A percentile compares a stretch with the other conserved stretches of the same genome.
These are phyloP conservation scores for Acrobasis suavella DNA, from an alignment of 2,888 invertebrate species.

Conservation along the genomic window DNA sequence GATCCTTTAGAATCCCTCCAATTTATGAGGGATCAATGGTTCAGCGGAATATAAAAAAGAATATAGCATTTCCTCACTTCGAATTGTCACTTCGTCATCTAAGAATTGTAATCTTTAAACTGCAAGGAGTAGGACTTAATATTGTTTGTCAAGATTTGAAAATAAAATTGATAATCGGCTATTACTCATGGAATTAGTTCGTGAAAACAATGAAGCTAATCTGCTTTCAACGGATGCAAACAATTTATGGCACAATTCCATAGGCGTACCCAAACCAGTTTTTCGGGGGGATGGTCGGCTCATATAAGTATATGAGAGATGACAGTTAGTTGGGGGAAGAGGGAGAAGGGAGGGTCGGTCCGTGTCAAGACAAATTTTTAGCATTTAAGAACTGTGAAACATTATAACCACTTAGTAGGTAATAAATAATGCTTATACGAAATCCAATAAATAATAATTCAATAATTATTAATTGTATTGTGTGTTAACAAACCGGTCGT, in stretches of 20 bases:
- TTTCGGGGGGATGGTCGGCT: no score
- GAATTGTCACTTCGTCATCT: background rate
- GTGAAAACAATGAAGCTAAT: constrained; percentile 48
- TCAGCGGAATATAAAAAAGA: constrained; percentile 22
- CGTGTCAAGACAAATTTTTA: no score
- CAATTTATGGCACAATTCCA: constrained; percentile 52
- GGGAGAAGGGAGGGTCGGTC: no score
- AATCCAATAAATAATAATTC: no score
- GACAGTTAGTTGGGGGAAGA: no score
- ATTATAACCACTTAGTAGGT: no score
- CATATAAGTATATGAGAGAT: no score
- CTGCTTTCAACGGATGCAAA: constrained; percentile 48
- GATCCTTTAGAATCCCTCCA: constrained; percentile 20
- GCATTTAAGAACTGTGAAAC: no score
- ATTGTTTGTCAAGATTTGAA: background rate
- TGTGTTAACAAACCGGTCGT: no score
- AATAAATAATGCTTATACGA: no score
- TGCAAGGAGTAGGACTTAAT: background rate
- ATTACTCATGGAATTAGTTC: constrained; percentile 33
- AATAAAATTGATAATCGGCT: constrained; percentile 26
- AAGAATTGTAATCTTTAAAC: constrained; percentile 8
- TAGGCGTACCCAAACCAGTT: no score
- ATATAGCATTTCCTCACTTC: constrained; percentile 21
- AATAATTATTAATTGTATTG: no score
- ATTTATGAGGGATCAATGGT: constrained; percentile 23